phyloP scores from a whole-genome alignment of 2,888 invertebrate genomes.

The Amphipyra berbera region DNA sequence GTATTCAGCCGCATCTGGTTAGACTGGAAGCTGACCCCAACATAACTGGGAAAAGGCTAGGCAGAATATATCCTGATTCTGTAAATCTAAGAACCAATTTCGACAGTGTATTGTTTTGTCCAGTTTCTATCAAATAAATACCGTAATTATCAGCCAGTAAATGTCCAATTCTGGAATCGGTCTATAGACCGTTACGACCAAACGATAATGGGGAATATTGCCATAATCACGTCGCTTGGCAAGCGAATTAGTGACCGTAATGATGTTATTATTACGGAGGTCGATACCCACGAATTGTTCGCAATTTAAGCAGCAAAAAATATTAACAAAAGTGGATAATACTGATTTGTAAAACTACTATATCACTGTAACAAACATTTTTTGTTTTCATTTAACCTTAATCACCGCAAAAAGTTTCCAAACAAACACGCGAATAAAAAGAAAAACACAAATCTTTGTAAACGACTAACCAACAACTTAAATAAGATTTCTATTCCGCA shows the following conservation, averaged over 20 bases:
- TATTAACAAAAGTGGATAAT: too few relatives aligned
- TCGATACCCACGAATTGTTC: not conserved
- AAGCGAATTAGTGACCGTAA: constrained; percentile 23
- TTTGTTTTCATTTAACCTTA: not conserved
- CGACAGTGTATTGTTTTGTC: not conserved
- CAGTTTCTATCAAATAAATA: constrained; percentile 7
- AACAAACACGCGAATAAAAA: not conserved
- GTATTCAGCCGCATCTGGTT: too few relatives aligned
- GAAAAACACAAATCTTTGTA: not conserved
- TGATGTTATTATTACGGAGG: constrained; percentile 35
- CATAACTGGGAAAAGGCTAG: too few relatives aligned
- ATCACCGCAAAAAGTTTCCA: not conserved
- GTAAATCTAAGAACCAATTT: not conserved
- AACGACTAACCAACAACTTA: constrained; percentile 1
- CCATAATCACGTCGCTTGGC: constrained; percentile 31
- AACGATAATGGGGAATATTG: constrained; percentile 21
- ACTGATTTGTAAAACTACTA: too few relatives aligned
- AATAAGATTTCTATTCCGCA: constrained; percentile 17
- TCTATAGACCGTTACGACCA: constrained; percentile 18
- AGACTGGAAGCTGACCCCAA: too few relatives aligned
- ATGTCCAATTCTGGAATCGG: constrained; percentile 20
- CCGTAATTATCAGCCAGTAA: constrained; percentile 17
- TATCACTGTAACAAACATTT: too few relatives aligned
- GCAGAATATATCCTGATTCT: too few relatives aligned
- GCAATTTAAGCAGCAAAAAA: constrained; percentile 5